phyloP scores from a whole-genome alignment of 1,140 invertebrate genomes.

The Drosophila ficusphila region DNA sequence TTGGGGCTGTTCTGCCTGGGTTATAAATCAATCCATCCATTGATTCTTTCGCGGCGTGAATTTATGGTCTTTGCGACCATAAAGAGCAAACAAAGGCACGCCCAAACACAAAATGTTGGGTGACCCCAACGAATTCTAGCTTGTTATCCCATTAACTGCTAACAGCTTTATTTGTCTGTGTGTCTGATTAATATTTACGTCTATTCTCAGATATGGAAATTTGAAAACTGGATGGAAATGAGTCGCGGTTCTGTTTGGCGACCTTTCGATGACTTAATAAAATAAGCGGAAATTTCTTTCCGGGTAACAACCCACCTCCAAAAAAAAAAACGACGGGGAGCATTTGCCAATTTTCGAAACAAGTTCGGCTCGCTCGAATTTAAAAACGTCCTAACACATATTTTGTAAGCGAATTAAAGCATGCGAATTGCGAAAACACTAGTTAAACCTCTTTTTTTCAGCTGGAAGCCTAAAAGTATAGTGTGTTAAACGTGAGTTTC shows the following conservation, averaged over 20 bases:
- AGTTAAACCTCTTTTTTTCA: background rate
- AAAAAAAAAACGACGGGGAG: slow-evolving; percentile 11
- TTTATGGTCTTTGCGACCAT: slow-evolving; percentile 36
- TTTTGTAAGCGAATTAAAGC: slow-evolving; percentile 32
- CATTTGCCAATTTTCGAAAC: slow-evolving; percentile 51
- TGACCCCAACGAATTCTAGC: slow-evolving; percentile 36
- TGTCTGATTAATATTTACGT: slow-evolving; percentile 71
- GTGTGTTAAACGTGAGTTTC: slow-evolving; percentile 1
- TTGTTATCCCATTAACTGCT: slow-evolving; percentile 43
- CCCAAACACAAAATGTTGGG: slow-evolving; percentile 16
- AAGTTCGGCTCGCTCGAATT: slow-evolving; percentile 53
- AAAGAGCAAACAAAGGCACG: slow-evolving; percentile 43
- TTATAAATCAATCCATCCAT: slow-evolving; percentile 61
- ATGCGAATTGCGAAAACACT: slow-evolving; percentile 21
- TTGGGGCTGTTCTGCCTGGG: slow-evolving; percentile 31
- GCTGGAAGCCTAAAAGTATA: slow-evolving; percentile 29
- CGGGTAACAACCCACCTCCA: slow-evolving; percentile 22
- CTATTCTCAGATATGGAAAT: slow-evolving; percentile 58
- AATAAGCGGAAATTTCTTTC: slow-evolving; percentile 52
- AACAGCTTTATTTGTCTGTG: slow-evolving; percentile 34
- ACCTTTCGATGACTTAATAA: slow-evolving; percentile 36
- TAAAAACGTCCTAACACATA: slow-evolving; percentile 25
- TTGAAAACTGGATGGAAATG: slow-evolving; percentile 63
- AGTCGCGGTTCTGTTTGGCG: slow-evolving; percentile 18
- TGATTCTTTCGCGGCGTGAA: slow-evolving; percentile 36